These are phyloP conservation scores for Notarius quadriscutis DNA, from an alignment of 2,113 vertebrate genomes.

Conservation along the genomic window DNA sequence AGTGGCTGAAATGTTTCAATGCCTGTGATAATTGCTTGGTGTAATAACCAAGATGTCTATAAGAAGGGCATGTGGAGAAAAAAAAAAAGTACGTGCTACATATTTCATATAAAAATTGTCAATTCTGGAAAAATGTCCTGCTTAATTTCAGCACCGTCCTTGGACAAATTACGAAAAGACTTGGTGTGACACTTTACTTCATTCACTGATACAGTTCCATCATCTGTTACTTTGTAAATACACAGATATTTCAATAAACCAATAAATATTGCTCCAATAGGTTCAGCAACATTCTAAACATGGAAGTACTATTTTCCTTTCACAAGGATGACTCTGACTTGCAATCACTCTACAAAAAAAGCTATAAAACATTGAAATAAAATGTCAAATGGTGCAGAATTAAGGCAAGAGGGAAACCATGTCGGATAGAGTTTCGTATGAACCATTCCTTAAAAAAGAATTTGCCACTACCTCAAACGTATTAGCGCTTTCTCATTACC, in stretches of 20 bases:
- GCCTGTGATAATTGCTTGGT: not conserved
- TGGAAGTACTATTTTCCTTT: slow-evolving; percentile 29
- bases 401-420: slow-evolving; percentile 29
- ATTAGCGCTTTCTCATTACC: not conserved
- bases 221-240: slow-evolving; percentile 21
- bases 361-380: slow-evolving; percentile 15
- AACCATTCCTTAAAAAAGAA: not conserved
- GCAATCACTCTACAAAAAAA: slow-evolving; percentile 26
- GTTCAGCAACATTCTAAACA: slow-evolving; percentile 12
- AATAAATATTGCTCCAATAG: slow-evolving; percentile 33
- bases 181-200: slow-evolving; percentile 27
- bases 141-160: slow-evolving; percentile 24
- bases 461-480: not conserved
- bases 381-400: slow-evolving; percentile 19
- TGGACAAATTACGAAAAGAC: slow-evolving; percentile 19
- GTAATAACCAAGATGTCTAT: not conserved
- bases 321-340: slow-evolving; percentile 21
- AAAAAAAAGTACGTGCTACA: slow-evolving; percentile 1
- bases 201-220: slow-evolving; percentile 29
- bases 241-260: slow-evolving; percentile 24
- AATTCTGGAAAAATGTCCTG: not conserved
- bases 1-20: slow-evolving; percentile 10
- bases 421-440: slow-evolving; percentile 3
- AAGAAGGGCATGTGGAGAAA: not conserved
- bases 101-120: slow-evolving; percentile 11